Conservation (phyloP, 92 coral and sea anemone genomes). For the Phenganax stokvisi region DNA sequence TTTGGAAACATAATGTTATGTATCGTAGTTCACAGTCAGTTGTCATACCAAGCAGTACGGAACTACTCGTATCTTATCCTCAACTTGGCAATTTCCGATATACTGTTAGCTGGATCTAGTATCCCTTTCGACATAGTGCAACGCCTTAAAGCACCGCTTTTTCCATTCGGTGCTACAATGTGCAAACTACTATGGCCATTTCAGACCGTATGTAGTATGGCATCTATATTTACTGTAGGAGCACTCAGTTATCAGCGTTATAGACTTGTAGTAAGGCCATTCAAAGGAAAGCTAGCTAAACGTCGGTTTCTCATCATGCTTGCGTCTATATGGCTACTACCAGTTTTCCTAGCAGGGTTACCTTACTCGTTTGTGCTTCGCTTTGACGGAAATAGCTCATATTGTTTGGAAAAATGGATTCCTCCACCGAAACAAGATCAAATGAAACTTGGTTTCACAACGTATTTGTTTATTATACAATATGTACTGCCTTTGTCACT, state of each 20-base stretch:
- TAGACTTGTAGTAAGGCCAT: slow-evolving; percentile 30
- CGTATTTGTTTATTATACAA: slow-evolving; percentile 24
- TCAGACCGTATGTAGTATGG: slow-evolving; percentile 74
- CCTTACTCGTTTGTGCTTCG: slow-evolving; percentile 29
- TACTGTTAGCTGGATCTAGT: slow-evolving; percentile 57
- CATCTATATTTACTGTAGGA: slow-evolving; percentile 68
- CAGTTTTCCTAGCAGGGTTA: slow-evolving; percentile 25
- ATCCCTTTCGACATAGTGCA: slow-evolving; percentile 74
- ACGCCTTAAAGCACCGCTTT: slow-evolving; percentile 32
- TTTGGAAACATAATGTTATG: slow-evolving; percentile 11
- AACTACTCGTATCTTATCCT: slow-evolving; percentile 69
- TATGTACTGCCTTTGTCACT: slow-evolving; percentile 25
- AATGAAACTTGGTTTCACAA: slow-evolving; percentile 31
- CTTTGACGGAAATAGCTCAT: slow-evolving; percentile 6
- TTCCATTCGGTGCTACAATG: slow-evolving; percentile 71
- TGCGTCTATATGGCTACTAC: slow-evolving; percentile 23
- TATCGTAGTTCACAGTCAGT: slow-evolving; percentile 8
- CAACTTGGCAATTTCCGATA: slow-evolving; percentile 66
- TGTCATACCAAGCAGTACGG: slow-evolving; percentile 51
- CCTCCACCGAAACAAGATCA: neutral
- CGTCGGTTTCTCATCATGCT: slow-evolving; percentile 12
- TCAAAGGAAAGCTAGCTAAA: slow-evolving; percentile 17
- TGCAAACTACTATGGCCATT: slow-evolving; percentile 78
- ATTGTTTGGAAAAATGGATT: slow-evolving; percentile 17
- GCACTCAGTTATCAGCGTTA: slow-evolving; percentile 72